Conservation (phyloP, 1,140 invertebrate species). For the Lethrus apterus region DNA sequence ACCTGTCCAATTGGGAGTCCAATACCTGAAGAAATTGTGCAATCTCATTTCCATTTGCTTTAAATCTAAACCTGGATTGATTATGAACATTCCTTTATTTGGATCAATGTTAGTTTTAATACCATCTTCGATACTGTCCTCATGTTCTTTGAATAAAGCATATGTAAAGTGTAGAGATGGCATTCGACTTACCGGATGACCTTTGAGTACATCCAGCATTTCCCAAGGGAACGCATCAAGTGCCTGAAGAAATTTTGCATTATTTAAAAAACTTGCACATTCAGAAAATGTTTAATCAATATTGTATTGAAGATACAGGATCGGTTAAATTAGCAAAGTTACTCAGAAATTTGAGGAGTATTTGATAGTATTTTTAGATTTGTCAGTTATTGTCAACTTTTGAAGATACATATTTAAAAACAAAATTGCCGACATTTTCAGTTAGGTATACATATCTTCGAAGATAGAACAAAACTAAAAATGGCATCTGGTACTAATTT, state of each 20-base stretch:
- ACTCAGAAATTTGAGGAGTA: no score
- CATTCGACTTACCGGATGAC: slow-evolving; percentile 60
- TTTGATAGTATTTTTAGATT: neutral
- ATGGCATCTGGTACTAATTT: no score
- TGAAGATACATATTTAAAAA: no score
- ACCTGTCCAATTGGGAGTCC: slow-evolving; percentile 57
- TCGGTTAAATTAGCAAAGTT: no score
- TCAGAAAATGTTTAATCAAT: neutral
- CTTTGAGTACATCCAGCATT: slow-evolving; percentile 52
- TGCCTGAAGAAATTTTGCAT: slow-evolving; percentile 44
- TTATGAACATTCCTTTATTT: slow-evolving; percentile 45
- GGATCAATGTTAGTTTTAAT: slow-evolving; percentile 44
- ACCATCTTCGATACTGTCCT: slow-evolving; percentile 49
- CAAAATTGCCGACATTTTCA: no score
- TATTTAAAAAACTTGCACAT: slow-evolving; percentile 9
- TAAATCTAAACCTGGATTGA: slow-evolving; percentile 65
- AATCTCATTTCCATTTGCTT: slow-evolving; percentile 60
- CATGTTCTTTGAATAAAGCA: slow-evolving; percentile 54
- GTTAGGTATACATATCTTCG: no score
- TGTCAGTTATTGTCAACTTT: neutral
- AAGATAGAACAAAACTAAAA: no score
- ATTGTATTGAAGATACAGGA: neutral
- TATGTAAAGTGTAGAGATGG: slow-evolving; percentile 65
- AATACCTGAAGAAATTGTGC: slow-evolving; percentile 53
- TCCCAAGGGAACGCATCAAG: slow-evolving; percentile 72